Evolutionary conservation across 1,140 invertebrate genomes (phyloP).

Genomic region (Saccostrea cuccullata): DNA sequence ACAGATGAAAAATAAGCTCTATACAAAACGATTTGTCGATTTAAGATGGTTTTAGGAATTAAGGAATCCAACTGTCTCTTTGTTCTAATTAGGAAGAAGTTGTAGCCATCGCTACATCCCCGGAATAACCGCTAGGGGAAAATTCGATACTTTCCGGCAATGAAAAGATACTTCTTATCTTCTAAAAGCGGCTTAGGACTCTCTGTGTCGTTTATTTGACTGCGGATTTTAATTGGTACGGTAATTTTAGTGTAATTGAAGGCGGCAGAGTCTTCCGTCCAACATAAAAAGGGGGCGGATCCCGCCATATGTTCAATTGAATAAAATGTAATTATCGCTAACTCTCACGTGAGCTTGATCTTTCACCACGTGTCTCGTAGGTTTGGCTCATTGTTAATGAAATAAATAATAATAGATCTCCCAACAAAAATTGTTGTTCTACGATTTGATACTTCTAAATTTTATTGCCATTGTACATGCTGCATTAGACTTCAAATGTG

Average conservation of each 20-base stretch:
- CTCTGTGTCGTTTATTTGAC: neutral
- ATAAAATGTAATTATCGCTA: constrained; percentile 45
- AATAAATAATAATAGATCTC: constrained; percentile 20
- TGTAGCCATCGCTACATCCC: constrained; percentile 31
- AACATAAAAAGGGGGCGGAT: constrained; percentile 28
- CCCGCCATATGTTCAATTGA: constrained; percentile 47
- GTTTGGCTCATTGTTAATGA: constrained; percentile 14
- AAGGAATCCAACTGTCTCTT: constrained; percentile 36
- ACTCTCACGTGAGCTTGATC: constrained; percentile 32
- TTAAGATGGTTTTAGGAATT: constrained; percentile 44
- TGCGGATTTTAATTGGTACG: constrained; percentile 23
- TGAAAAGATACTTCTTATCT: constrained; percentile 29
- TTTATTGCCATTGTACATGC: neutral
- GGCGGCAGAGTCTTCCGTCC: constrained; percentile 15
- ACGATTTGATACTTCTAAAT: neutral
- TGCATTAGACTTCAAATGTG: neutral
- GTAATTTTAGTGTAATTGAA: constrained; percentile 40
- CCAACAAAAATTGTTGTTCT: neutral
- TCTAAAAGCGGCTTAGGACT: neutral
- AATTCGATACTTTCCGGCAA: constrained; percentile 36
- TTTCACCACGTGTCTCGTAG: constrained; percentile 28
- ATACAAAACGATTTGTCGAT: constrained; percentile 26
- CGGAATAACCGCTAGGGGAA: constrained; percentile 32
- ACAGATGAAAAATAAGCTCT: constrained; percentile 22
- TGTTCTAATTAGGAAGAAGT: constrained; percentile 36